phyloP scores from a whole-genome alignment of 2,888 invertebrate species.

The Chironomus riparius region DNA sequence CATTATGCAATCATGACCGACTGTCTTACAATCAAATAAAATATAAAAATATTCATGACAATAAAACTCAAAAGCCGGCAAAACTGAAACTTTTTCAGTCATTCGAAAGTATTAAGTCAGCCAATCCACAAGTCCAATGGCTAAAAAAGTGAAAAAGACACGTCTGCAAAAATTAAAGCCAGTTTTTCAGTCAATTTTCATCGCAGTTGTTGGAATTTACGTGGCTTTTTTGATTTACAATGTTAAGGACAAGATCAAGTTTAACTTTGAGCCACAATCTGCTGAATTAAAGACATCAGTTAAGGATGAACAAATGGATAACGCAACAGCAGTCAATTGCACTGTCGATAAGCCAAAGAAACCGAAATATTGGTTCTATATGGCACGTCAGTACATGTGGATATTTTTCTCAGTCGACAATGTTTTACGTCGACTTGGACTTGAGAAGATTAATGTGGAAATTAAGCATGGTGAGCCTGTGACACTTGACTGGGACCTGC shows the following conservation, averaged over 20 bases:
- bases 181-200: not conserved
- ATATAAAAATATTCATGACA: too few species aligned
- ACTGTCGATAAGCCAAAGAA: conserved; percentile 27
- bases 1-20: too few species aligned
- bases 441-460: conserved; percentile 47
- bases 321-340: not conserved
- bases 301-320: not conserved
- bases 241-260: not conserved
- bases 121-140: not conserved
- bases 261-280: not conserved
- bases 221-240: not conserved
- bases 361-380: conserved; percentile 51
- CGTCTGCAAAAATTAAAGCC: not conserved
- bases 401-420: conserved; percentile 40
- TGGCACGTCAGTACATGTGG: conserved; percentile 20
- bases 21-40: too few species aligned
- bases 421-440: conserved; percentile 69
- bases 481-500: conserved; percentile 64
- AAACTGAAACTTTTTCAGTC: too few species aligned
- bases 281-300: not conserved
- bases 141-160: not conserved
- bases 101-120: too few species aligned
- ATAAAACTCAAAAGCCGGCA: too few species aligned
- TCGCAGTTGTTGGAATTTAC: not conserved
- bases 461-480: conserved; percentile 34